Evolutionary conservation across 2,113 vertebrate species (phyloP).

Genomic region (Sus scrofa): T2T-Sscrofa CM000816.6:100829001-100829500

Average conservation of each 20-base stretch:
- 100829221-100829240: not conserved
- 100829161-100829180: not conserved
- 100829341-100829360: not conserved
- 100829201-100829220: not conserved
- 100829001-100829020: slow-evolving; percentile 9
- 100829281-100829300: not conserved
- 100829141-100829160: slow-evolving; percentile 23
- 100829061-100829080: slow-evolving; percentile 44
- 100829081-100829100: not conserved
- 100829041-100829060: not conserved
- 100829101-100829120: slow-evolving; percentile 11
- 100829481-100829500: not conserved
- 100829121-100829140: not conserved
- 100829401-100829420: not conserved
- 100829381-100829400: slow-evolving; percentile 11
- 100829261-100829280: not conserved
- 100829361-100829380: not conserved
- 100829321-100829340: slow-evolving; percentile 4
- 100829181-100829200: not conserved
- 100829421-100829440: slow-evolving; percentile 50
- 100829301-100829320: not conserved
- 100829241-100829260: not conserved
- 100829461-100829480: not conserved
- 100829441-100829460: not conserved
- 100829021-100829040: not conserved